Evolutionary conservation across 2,888 invertebrate genomes (phyloP), one percentile per base, ranked within the genome.

Genomic region (Ichneumoninae sp.): DNA sequence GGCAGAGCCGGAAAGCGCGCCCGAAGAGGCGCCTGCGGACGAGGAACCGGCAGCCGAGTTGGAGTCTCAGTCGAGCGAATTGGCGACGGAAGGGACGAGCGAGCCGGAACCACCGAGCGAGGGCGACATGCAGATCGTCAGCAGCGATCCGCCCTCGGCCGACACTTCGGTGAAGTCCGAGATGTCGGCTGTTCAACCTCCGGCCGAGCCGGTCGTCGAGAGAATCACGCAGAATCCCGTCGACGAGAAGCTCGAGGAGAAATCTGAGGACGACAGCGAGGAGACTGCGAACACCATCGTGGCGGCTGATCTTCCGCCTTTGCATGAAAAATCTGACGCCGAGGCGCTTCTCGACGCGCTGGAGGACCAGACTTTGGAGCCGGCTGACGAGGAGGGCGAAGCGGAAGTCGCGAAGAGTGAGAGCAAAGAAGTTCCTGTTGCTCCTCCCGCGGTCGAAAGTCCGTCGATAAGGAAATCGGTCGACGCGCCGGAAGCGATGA

Each of bases 401-500:
- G 30, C 75, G 5, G 85, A 85, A 5, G 87, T 87, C 1, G 74
- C 66, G 8, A 76, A 50, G 1, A 22, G 8, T 1, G 76, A 81
- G n/a, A 74, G 80, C 0, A 79, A 87, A 30, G 86, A 86, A 30
- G 57, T 10, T 0, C 40, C 76, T 8, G 79, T 82, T 4, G 22
- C 71, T 0, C 86, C 79, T 52, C 22, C 76, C 16, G 65, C 62
- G 5, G 22, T n/a, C 0, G 85, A 82, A 3, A 79, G 10, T 19
- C 6, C 74, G 10, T n/a, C 68, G 72, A 80, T 79, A 44, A 44
- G 16, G 36, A 75, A 87, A 82, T 75, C 87, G 30, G 84, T 88
- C 44, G 88, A 89, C 54, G 33, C 80, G n/a, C 87, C 85, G 26
- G 89, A 90, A 36, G 88, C 92, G 1, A 90, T 90, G 89, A 65